Conservation (phyloP, 2,888 invertebrate genomes). For the Argynnis bischoffii region DNA sequence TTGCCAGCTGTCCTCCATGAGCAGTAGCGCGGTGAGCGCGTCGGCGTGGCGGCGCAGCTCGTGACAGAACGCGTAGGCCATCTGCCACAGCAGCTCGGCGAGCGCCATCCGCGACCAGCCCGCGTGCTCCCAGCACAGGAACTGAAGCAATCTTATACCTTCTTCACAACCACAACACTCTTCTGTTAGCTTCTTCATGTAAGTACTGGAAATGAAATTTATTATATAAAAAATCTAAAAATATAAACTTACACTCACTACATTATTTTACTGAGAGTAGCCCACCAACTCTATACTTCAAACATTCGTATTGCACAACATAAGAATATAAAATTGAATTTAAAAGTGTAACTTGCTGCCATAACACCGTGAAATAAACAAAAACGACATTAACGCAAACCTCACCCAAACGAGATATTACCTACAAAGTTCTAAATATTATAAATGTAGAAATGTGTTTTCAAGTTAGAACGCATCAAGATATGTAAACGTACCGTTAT, state of each 20-base stretch:
- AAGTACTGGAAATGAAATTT: constrained; percentile 58
- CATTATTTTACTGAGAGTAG: too few relatives aligned
- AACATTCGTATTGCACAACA: neutral
- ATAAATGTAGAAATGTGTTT: too few relatives aligned
- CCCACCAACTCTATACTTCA: neutral
- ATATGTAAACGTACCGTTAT: too few relatives aligned
- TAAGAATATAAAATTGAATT: neutral
- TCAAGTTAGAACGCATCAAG: too few relatives aligned
- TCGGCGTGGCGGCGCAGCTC: constrained; percentile 97
- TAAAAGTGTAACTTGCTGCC: too few relatives aligned
- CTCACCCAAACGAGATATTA: too few relatives aligned
- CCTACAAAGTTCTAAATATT: too few relatives aligned
- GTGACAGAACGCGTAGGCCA: constrained; percentile 95
- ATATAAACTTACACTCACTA: neutral
- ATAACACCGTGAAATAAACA: too few relatives aligned
- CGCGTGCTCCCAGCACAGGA: constrained; percentile 98
- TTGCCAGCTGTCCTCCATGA: constrained; percentile 98
- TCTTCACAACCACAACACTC: constrained; percentile 97
- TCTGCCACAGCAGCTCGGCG: constrained; percentile 95
- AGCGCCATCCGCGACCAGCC: constrained; percentile 94
- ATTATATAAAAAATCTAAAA: neutral
- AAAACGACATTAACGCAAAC: too few relatives aligned
- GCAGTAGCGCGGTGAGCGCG: constrained; percentile 91
- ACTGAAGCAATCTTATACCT: constrained; percentile 93
- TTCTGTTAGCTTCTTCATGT: constrained; percentile 97